Percentiles rank a stretch among this genome's conserved stretches.
Conservation (phyloP, 1,140 invertebrate genomes). For the Ceratina calcarata region DNA sequence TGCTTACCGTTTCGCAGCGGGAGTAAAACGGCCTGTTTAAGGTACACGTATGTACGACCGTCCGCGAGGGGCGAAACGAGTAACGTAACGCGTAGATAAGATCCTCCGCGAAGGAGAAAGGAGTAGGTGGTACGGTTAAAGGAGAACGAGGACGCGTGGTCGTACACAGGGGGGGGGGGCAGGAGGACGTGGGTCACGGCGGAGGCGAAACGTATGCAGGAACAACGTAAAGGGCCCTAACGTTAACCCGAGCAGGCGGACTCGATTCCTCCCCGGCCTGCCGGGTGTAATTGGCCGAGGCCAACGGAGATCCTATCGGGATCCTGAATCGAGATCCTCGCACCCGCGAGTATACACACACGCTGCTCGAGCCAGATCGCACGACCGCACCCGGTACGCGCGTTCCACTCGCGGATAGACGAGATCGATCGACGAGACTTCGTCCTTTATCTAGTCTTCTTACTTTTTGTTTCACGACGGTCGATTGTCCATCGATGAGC, state of each 20-base stretch:
- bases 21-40: slow-evolving; percentile 58
- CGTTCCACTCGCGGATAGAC: slow-evolving; percentile 34
- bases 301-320: slow-evolving; percentile 67
- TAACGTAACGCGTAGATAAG: slow-evolving; percentile 71
- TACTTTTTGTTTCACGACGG: neutral
- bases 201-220: slow-evolving; percentile 66
- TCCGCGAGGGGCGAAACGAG: slow-evolving; percentile 54
- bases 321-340: slow-evolving; percentile 69
- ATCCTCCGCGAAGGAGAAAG: slow-evolving; percentile 54
- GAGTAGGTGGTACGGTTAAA: neutral
- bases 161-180: neutral
- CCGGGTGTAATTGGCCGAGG: slow-evolving; percentile 70
- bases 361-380: slow-evolving; percentile 23
- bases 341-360: slow-evolving; percentile 61
- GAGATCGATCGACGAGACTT: slow-evolving; percentile 10
- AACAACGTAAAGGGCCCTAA: slow-evolving; percentile 53
- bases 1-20: slow-evolving; percentile 59
- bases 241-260: slow-evolving; percentile 57
- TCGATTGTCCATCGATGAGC: too few relatives aligned
- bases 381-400: slow-evolving; percentile 58
- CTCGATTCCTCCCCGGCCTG: slow-evolving; percentile 51
- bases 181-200: slow-evolving; percentile 44
- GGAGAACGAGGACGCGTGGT: neutral
- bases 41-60: slow-evolving; percentile 44
- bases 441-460: neutral